phyloP scores from a whole-genome alignment of 2,113 vertebrate species.

The Raphicerus campestris region DNA sequence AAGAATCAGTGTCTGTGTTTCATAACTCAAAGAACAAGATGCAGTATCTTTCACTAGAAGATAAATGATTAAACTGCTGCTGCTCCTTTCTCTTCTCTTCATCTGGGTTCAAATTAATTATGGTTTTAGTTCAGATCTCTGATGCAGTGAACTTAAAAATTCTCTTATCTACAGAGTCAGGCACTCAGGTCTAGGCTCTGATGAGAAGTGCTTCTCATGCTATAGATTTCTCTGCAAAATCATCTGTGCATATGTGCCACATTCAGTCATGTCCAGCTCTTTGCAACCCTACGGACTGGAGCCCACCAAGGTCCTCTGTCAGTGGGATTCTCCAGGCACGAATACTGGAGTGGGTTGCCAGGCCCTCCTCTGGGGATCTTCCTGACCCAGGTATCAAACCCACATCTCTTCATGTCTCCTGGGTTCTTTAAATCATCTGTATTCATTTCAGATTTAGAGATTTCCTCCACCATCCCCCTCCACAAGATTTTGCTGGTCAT shows the following conservation, averaged over 20 bases:
- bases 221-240: background rate
- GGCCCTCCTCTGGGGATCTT: background rate
- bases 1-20: background rate
- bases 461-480: background rate
- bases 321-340: background rate
- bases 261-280: background rate
- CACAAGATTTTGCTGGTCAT: background rate
- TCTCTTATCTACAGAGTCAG: background rate
- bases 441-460: background rate
- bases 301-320: background rate
- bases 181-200: background rate
- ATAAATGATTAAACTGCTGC: background rate
- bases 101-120: background rate
- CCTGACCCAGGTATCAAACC: background rate
- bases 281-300: background rate
- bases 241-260: background rate
- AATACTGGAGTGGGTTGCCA: background rate
- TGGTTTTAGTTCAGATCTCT: background rate
- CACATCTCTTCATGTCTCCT: background rate
- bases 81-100: background rate
- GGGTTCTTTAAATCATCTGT: background rate
- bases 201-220: background rate
- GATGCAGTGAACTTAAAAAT: background rate
- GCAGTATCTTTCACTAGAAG: background rate
- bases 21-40: background rate